phyloP scores from a whole-genome alignment of 2,797 vertebrate species.

The Ispidina lecontei region DNA sequence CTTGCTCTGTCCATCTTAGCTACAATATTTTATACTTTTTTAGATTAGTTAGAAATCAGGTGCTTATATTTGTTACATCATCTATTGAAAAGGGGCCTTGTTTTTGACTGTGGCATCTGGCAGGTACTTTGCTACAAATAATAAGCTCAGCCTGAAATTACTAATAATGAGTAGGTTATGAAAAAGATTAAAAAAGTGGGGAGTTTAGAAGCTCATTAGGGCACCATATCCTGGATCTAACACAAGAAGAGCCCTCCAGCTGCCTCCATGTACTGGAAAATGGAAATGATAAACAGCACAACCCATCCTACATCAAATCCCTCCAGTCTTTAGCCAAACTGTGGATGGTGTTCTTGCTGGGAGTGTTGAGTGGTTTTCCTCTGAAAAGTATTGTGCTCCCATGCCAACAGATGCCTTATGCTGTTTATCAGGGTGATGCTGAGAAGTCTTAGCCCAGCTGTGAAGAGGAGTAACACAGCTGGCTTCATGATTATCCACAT shows the following conservation, averaged over 20 bases:
- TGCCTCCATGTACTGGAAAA: not conserved
- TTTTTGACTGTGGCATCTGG: not conserved
- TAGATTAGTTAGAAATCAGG: not conserved
- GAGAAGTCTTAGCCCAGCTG: not conserved
- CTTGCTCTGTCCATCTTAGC: not conserved
- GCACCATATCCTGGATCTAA: not conserved
- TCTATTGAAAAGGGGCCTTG: not conserved
- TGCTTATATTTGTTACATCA: not conserved
- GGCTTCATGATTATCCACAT: not conserved
- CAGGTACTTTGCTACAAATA: not conserved
- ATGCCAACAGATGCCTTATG: not conserved
- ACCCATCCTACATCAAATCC: not conserved
- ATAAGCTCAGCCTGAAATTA: not conserved
- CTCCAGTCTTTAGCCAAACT: not conserved
- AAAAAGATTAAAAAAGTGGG: not conserved
- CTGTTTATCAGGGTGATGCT: not conserved
- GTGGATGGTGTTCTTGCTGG: not conserved
- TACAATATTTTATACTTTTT: not conserved
- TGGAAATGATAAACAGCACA: not conserved
- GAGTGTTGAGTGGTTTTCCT: not conserved
- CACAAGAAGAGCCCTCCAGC: not conserved
- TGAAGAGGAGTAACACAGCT: not conserved
- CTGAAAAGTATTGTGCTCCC: fast-evolving
- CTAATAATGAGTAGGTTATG: not conserved
- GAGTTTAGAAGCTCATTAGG: fast-evolving